Evolutionary conservation across 2,888 invertebrate genomes (phyloP), one percentile per base, ranked within the genome.

Genomic region (Catocala fraxini): DNA sequence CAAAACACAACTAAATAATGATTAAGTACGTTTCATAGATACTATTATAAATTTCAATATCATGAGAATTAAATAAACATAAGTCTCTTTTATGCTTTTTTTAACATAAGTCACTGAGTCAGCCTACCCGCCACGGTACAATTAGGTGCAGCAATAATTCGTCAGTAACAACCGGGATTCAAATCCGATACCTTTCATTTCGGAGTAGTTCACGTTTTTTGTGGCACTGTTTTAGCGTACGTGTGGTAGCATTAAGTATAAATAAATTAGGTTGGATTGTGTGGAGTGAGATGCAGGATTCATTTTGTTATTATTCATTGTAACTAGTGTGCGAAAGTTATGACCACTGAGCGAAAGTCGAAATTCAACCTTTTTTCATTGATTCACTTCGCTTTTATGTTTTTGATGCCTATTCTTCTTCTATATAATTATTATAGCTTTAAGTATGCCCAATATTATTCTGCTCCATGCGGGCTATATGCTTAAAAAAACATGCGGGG

Each of bases 101-200:
- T 47, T 41, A 13, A 43, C 48, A 54, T 59, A 65, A 56, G 51
- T 15, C 53, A 51, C 57, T 42, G 41, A 54, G 15, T 46, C 54
- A 57, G 4, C 47, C 33, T 45, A 56, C 51, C 45, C 51, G 53
- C 49, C 61, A 68, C 55, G 58, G 62, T 66, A 68, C 61, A 67
- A 65, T 65, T 75, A 65, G 71, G 74, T 75, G 70, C 56, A 64
- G 65, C 63, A 66, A 61, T 73, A 74, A 78, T 80, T 80, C 77
- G 64, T 73, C 69, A 58, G 69, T 83, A 88, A 86, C 83, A 79
- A 88, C 88, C 84, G 86, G 82, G 73, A 65, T 68, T 73, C 73
- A 79, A 76, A 75, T 79, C 74, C 82, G 78, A 80, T 83, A 82
- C 87, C 89, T 80, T 79, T 89, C 82, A 86, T 90, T 89, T 84